Evolutionary conservation across 2,888 invertebrate genomes (phyloP).

Genomic region (Pyrochroa serraticornis): DNA sequence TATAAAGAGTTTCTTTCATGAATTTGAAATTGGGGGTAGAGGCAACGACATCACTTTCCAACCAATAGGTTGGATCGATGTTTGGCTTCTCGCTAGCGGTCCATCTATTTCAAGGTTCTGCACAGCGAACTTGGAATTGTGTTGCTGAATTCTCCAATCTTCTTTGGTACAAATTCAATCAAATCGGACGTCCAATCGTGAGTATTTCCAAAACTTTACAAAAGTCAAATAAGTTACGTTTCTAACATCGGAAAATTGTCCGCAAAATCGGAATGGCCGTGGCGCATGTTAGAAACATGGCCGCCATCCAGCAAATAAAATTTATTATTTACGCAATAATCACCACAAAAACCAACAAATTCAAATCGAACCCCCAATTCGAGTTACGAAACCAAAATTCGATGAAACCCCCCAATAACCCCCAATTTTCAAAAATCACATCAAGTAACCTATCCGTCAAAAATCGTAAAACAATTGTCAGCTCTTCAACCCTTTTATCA

Average conservation of each 20-base stretch:
- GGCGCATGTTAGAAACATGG: constrained; percentile 41
- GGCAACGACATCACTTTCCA: constrained; percentile 46
- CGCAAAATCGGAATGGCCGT: constrained; percentile 8
- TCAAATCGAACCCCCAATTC: background rate
- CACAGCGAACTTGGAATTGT: constrained; percentile 73
- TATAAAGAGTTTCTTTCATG: constrained; percentile 39
- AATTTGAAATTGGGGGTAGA: constrained; percentile 28
- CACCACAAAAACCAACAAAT: background rate
- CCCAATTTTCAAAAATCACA: background rate
- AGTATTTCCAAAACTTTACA: constrained; percentile 37
- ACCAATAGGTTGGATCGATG: constrained; percentile 68
- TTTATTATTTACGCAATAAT: too few relatives aligned
- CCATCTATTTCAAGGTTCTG: constrained; percentile 72
- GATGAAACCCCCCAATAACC: background rate
- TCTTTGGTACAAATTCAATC: constrained; percentile 67
- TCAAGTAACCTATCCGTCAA: background rate
- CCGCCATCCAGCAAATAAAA: constrained; percentile 7
- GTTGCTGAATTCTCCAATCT: constrained; percentile 64
- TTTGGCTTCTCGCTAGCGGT: constrained; percentile 70
- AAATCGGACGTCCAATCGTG: constrained; percentile 53
- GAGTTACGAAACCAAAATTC: background rate
- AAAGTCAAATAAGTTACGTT: background rate
- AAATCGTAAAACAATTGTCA: background rate
- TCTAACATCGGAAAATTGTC: constrained; percentile 1
- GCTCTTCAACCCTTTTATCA: background rate